Base-by-base conservation (phyloP, 2,113 vertebrate species). In the Uria aalge region DNA sequence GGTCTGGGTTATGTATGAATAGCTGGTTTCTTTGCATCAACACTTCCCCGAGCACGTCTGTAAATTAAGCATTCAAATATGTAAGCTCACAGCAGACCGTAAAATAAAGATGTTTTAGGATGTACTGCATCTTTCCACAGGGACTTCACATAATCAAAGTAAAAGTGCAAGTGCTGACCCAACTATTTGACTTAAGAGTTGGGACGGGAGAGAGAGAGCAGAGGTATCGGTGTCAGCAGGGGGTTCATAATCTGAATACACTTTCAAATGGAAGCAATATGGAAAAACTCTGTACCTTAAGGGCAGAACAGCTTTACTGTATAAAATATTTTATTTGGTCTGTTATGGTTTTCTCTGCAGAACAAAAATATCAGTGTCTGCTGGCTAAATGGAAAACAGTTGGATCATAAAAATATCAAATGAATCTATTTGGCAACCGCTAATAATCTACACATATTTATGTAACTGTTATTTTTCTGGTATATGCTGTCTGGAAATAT, bases 371-470 rank as follows among this genome's bases (percentile, higher is more conserved):
- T 77, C 80, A 85, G 26, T 95, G 95, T 96, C 95, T 96, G 95
- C 91, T 94, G 94, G 84, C 80, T 95, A 95, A 96, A 96, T 96
- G 92, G 91, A 92, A 96, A 97, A 96, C 96, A 97, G 83, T 96
- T 92, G 94, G 86, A 95, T 96, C 94, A 92, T 96, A 91, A 97
- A 96, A 96, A 94, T 96, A 97, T 96, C 88, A 95, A 88, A 95
- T 96, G 75, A 68, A 86, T 96, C 88, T 96, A 32, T 94, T 81
- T 96, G 88, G 92, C 91, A 94, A 52, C 81, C n/a, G 43, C 88
- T 90, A 94, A 94, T 95, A 96, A 94, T 90, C 77, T 90, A 82
- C 88, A 80, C 45, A 83, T 72, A 95, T 85, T 96, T 97, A 96
- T 87, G 83, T 74, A 94, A 88, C 59, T 91, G 64, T 92, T 91